A percentile compares a stretch with the other conserved stretches of the same genome.
Evolutionary conservation across 2,113 vertebrate species (phyloP).

Genomic region (Origma solitaria): DNA sequence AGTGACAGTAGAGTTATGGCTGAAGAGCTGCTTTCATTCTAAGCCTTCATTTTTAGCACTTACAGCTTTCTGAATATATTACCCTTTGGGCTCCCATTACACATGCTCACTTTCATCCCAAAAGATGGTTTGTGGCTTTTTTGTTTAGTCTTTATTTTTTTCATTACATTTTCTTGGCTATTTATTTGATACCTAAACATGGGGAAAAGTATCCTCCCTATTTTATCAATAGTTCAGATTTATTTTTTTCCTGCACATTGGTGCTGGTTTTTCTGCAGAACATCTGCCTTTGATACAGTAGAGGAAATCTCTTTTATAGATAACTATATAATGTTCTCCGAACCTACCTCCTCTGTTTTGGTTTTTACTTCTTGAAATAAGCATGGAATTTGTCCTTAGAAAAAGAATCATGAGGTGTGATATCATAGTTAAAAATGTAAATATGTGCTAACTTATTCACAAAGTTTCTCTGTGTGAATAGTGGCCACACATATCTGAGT

Average conservation of each 20-base stretch:
- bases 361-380: background rate
- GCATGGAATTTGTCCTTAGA: background rate
- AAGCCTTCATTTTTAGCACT: constrained; percentile 46
- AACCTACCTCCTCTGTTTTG: background rate
- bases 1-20: constrained; percentile 26
- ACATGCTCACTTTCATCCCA: background rate
- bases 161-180: background rate
- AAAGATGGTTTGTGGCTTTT: background rate
- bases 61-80: constrained; percentile 16
- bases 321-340: background rate
- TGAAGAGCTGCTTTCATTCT: constrained; percentile 23
- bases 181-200: background rate
- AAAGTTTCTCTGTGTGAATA: background rate
- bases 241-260: background rate
- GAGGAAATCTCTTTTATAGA: background rate
- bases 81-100: constrained; percentile 21
- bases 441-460: background rate
- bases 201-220: background rate
- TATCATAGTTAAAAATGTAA: background rate
- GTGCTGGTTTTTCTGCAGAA: background rate
- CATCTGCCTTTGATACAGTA: background rate
- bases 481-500: background rate
- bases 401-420: background rate
- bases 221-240: background rate
- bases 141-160: background rate